Evolutionary conservation across 2,797 vertebrate genomes (phyloP).

Genomic region (Scomberomorus guttatus): DNA sequence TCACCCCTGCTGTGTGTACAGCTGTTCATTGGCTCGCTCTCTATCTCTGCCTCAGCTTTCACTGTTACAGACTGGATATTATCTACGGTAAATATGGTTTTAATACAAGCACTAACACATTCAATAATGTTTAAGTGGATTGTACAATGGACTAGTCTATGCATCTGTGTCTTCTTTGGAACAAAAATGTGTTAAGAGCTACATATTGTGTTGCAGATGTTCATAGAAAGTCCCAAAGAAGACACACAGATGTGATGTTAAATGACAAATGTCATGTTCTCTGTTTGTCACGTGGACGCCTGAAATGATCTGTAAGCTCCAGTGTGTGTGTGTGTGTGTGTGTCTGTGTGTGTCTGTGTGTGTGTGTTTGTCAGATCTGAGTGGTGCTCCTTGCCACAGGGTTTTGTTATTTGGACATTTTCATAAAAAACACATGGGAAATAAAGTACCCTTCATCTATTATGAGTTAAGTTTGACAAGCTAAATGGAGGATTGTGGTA

Average conservation of each 20-base stretch:
- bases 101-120: not conserved
- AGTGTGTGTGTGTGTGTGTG: not conserved
- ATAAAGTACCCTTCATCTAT: conserved; percentile 41
- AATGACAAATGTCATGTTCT: not conserved
- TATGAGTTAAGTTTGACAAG: conserved; percentile 43
- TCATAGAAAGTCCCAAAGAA: not conserved
- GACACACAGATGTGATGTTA: not conserved
- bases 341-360: not conserved
- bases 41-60: not conserved
- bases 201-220: not conserved
- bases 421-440: conserved; percentile 37
- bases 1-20: conserved; percentile 46
- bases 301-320: not conserved
- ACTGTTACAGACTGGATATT: not conserved
- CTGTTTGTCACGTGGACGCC: not conserved
- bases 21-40: conserved; percentile 25
- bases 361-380: conserved; percentile 7
- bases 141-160: not conserved
- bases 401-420: conserved; percentile 36
- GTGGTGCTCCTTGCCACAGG: not conserved
- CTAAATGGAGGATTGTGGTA: conserved; percentile 24
- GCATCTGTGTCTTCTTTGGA: not conserved
- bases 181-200: not conserved
- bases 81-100: not conserved
- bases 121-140: not conserved